A percentile compares a stretch with the other conserved stretches of the same genome.
Evolutionary conservation across 2,888 invertebrate genomes (phyloP).

Genomic region (Incurvaria masculella): DNA sequence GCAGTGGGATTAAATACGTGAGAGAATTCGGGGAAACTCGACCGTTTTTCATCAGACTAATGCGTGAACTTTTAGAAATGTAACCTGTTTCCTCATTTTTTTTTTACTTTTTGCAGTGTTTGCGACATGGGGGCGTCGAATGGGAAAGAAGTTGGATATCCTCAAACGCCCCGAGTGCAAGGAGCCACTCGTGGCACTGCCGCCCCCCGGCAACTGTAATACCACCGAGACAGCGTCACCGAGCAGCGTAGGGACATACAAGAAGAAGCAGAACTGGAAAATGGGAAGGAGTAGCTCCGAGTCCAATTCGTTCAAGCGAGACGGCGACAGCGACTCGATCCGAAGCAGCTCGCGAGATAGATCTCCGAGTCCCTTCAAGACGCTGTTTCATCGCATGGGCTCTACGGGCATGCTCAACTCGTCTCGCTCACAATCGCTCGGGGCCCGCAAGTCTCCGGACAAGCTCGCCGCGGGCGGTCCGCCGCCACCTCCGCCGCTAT

Average conservation of each 20-base stretch:
- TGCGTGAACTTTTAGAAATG: too few species aligned
- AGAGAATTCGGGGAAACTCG: too few species aligned
- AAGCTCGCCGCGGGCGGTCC: conserved; percentile 40
- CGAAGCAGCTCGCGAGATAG: conserved; percentile 50
- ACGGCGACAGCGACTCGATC: conserved; percentile 47
- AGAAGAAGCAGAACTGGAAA: conserved; percentile 58
- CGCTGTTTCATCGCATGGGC: conserved; percentile 72
- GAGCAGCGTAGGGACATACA: conserved; percentile 41
- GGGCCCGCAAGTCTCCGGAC: conserved; percentile 34
- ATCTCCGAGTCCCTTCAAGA: conserved; percentile 65
- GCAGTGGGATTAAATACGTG: too few species aligned
- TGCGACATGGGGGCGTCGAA: conserved; percentile 73
- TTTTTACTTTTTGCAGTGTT: conserved; percentile 58
- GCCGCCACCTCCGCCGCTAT: too few species aligned
- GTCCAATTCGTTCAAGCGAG: conserved; percentile 41
- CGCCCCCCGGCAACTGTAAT: conserved; percentile 28
- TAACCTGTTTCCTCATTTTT: conserved; percentile 8
- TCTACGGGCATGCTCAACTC: conserved; percentile 73
- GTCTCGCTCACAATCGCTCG: conserved; percentile 46
- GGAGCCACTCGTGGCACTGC: conserved; percentile 43
- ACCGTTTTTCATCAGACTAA: too few species aligned
- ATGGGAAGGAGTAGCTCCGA: conserved; percentile 55
- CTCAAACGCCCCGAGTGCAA: conserved; percentile 65
- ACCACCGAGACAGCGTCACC: conserved; percentile 28
- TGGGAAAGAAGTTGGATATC: conserved; percentile 75